Base-by-base conservation (phyloP, 1,140 invertebrate genomes). In the Drosophila albomicans region DNA sequence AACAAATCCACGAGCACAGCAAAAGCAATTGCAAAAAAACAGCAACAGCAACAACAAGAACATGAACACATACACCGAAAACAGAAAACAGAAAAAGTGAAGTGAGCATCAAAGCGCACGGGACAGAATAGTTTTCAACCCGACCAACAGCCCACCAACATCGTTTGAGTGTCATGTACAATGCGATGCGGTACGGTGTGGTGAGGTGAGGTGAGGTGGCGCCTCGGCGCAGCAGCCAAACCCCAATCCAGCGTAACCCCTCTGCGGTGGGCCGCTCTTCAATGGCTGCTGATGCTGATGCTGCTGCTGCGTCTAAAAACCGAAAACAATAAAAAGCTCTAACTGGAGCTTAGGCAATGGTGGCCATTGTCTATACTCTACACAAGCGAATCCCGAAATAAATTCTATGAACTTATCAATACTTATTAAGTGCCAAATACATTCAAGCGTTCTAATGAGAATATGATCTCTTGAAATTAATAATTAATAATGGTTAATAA, bases 101-200 rank as follows among this genome's bases (percentile, higher is more conserved):
- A 88, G 86, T 88, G 85, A 88, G 85, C 85, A 88, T 85, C 85
- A 81, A 88, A 88, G 85, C 85, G 85, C 85, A 89, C 78, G 75
- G 86, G 75, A 52, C 78, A 71, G 75, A 78, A 89, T 88, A 88
- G 85, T 88, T 88, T 88, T 89, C 85, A 88, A 88, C 85, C 85
- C 85, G 84, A 85, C 81, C 85, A 66, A 32, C 67, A 52, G 56
- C 78, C 73, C 77, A 76, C 56, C 61, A 52, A 61, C 61, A 61
- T 73, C 74, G 70, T 69, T 75, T 75, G 70, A 79, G 71, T 79
- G 63, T 79, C 77, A 68, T 78, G 68, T 77, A 79, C 77, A 67
- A 77, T 73, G 74, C 63, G 63, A 57, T 68, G 49, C 11, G 20
- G 20, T n/a, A 20, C 3, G 48, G 20, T 49, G 16, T 7, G 51